Base-by-base conservation (phyloP, 2,888 invertebrate species). In the Eupithecia inturbata region DNA sequence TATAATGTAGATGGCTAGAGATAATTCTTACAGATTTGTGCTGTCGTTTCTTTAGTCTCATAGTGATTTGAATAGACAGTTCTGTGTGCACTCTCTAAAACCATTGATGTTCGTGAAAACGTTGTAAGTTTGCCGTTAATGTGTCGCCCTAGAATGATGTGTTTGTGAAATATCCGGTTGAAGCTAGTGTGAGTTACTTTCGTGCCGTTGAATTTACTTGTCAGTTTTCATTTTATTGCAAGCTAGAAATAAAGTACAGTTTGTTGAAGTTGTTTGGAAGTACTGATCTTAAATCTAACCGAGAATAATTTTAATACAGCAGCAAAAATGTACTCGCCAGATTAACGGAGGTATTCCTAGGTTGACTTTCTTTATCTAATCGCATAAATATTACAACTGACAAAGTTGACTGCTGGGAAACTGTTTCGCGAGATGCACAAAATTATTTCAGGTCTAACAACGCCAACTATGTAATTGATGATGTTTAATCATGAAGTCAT, bases 101-200 rank as follows among this genome's bases (percentile, higher is more conserved):
- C 64, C 66, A 39, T 66, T 41, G 22, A 22, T 31, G 64, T 19
- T 49, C 10, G 41, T 69, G 69, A 63, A 69, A 41, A 70, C 62
- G 28, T 26, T 16, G 31, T 39, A 26, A 39, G n/a, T 26, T 33
- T 68, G 53, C 31, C 31, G 45, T 45, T 63, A 41, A 41, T 49
- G 63, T 64, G 49, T 33, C 41, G 31, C 36, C 31, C 70, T 31
- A 45, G 63, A 41, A 64, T 64, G 64, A 49, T 33, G 41, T 45
- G 45, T 69, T 68, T 67, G 62, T 33, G 66, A 60, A 71, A 66
- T 74, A 60, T 57, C 68, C 68, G 64, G 66, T 36, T 49, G 28
- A 41, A 49, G 64, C 39, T 62, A 53, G 62, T 67, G 14, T 62
- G 12, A 19, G 26, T 62, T 67, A 63, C 67, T 74, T 74, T 70